Conservation (phyloP, 2,888 invertebrate species). For the Nephrotoma appendiculata region DNA sequence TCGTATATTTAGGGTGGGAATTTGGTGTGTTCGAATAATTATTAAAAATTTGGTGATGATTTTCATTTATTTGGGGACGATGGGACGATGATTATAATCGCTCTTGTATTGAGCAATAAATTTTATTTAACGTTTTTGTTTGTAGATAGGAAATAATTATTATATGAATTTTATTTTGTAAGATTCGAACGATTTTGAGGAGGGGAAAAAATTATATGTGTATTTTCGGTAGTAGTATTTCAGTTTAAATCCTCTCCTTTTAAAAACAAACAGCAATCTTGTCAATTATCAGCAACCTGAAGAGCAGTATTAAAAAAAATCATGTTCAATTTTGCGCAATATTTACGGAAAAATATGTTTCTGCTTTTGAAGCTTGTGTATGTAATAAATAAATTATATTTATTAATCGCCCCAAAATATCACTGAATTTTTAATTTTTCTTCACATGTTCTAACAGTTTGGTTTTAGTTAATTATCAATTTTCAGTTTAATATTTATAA, state of each 20-base stretch:
- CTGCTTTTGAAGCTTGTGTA: background rate
- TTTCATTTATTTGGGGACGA: background rate
- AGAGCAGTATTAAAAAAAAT: background rate
- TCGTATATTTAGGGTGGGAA: background rate
- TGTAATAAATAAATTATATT: background rate
- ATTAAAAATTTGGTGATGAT: background rate
- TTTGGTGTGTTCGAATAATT: background rate
- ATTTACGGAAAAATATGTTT: background rate
- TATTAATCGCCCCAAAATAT: background rate
- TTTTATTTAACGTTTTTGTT: background rate
- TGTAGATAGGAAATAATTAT: background rate
- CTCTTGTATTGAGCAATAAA: background rate
- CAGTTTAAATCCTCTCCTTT: background rate
- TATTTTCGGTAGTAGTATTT: background rate
- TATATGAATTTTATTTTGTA: background rate
- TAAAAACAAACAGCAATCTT: background rate
- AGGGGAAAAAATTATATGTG: background rate
- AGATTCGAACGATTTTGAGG: background rate
- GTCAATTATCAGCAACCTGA: background rate
- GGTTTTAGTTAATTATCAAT: background rate
- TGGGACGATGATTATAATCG: background rate
- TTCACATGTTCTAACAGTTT: background rate
- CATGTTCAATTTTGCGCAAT: background rate
- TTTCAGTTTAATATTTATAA: background rate
- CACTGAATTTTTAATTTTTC: background rate